These are phyloP conservation scores for Phalacrocorax brasilianus DNA, from an alignment of 2,113 vertebrate genomes.

Conservation along the genomic window DNA sequence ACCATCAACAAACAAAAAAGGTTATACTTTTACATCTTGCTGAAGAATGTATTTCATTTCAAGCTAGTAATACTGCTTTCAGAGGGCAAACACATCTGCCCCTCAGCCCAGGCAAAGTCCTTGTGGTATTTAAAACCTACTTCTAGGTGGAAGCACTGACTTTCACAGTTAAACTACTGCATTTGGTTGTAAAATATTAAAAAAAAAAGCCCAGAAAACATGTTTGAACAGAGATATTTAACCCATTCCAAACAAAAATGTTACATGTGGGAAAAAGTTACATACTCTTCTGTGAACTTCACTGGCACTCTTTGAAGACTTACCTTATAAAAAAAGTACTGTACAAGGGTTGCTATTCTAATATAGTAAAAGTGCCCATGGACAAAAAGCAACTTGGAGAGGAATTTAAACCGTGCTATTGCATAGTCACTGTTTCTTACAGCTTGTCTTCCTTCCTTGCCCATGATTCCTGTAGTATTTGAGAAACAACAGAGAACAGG, in stretches of 20 bases:
- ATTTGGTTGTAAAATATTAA: neutral
- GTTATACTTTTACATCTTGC: neutral
- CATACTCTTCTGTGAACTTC: neutral
- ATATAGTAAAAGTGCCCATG: constrained; percentile 99
- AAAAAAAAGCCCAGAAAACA: neutral
- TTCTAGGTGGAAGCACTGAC: neutral
- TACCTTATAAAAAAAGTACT: constrained; percentile 99
- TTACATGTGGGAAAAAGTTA: neutral
- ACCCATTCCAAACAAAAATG: neutral
- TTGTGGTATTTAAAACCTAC: neutral
- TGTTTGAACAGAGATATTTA: neutral
- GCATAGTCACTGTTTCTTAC: constrained; percentile 99
- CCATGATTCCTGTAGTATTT: constrained; percentile 90
- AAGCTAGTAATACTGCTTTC: neutral
- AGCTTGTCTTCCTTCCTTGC: constrained; percentile 97
- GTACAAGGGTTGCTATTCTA: constrained; percentile 98
- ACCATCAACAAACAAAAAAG: neutral
- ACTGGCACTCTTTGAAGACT: neutral
- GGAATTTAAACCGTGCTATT: constrained; percentile 97
- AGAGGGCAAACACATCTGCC: neutral
- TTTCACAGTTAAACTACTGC: neutral
- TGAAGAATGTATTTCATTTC: neutral
- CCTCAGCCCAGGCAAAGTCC: neutral
- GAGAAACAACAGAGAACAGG: neutral
- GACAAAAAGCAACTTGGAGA: constrained; percentile 95